These are phyloP conservation scores for Eudemis profundana DNA, from an alignment of 2,888 invertebrate genomes.

Conservation along the genomic window DNA sequence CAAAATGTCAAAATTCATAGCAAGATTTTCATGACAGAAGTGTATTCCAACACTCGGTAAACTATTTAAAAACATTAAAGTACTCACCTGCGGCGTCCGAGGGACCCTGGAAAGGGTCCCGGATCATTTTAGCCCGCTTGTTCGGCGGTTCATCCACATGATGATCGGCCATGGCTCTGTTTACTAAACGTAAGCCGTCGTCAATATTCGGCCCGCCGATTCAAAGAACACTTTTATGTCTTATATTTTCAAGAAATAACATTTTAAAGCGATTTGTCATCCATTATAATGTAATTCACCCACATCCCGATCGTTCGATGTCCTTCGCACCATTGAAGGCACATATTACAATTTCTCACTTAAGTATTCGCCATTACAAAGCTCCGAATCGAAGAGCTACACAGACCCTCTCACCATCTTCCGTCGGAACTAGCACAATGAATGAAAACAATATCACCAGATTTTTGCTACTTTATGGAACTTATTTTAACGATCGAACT, in stretches of 20 bases:
- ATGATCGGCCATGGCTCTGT: conserved; percentile 96
- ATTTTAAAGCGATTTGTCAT: conserved; percentile 84
- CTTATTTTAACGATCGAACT: conserved; percentile 78
- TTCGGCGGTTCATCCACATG: conserved; percentile 97
- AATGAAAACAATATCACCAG: conserved; percentile 88
- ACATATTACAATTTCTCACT: conserved; percentile 88
- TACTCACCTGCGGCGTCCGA: conserved; percentile 92
- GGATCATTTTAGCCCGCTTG: conserved; percentile 97
- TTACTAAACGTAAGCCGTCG: conserved; percentile 88
- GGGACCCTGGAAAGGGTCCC: conserved; percentile 92
- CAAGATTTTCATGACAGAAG: conserved; percentile 79
- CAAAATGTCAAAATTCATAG: conserved; percentile 58
- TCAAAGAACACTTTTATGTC: conserved; percentile 84
- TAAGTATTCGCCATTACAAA: conserved; percentile 93
- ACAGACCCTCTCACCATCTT: conserved; percentile 91
- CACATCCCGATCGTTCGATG: conserved; percentile 89
- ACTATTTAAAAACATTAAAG: conserved; percentile 70
- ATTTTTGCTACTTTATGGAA: conserved; percentile 80
- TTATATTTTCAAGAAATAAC: conserved; percentile 82
- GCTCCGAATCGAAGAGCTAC: conserved; percentile 88
- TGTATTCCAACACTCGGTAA: conserved; percentile 68
- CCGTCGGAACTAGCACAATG: conserved; percentile 90
- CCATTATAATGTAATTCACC: conserved; percentile 85
- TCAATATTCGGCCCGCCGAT: conserved; percentile 86
- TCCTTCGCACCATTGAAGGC: conserved; percentile 90